Evolutionary conservation across 2,888 invertebrate species (phyloP).

Genomic region (Eupithecia tripunctaria): DNA sequence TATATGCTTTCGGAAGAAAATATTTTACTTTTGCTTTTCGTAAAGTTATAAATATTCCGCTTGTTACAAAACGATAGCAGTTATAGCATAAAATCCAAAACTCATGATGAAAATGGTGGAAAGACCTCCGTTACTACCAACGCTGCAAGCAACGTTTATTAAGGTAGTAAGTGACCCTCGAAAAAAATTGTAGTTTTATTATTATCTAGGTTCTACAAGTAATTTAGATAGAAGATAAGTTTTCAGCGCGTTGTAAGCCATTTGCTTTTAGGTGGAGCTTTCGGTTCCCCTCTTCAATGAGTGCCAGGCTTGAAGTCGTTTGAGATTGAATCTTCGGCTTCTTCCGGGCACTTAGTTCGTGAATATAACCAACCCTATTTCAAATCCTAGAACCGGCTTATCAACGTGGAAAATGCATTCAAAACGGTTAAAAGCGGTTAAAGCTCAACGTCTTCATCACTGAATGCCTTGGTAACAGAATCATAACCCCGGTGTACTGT

Average conservation of each 20-base stretch:
- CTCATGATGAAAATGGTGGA: not conserved
- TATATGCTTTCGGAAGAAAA: constrained; percentile 19
- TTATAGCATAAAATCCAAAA: not conserved
- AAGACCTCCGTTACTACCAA: not conserved
- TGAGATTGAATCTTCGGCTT: not conserved
- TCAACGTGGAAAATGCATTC: constrained; percentile 6
- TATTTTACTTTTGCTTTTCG: constrained; percentile 32
- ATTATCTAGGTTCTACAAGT: too few species aligned
- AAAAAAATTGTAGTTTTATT: too few species aligned
- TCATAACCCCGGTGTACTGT: constrained; percentile 41
- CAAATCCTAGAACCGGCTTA: constrained; percentile 15
- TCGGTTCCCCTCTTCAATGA: not conserved
- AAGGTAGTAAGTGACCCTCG: not conserved
- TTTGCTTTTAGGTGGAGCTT: not conserved
- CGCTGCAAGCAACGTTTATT: too few species aligned
- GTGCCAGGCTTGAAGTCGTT: not conserved
- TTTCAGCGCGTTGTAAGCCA: too few species aligned
- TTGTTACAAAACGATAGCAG: not conserved
- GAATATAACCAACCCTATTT: constrained; percentile 1
- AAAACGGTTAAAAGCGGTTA: constrained; percentile 25
- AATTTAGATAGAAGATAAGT: too few species aligned
- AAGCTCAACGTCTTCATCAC: constrained; percentile 33
- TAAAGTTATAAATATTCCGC: not conserved
- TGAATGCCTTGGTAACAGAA: constrained; percentile 31
- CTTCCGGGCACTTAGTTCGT: not conserved